Evolutionary conservation across 2,888 invertebrate species (phyloP), one percentile per base, ranked within the genome.

Genomic region (Rhagonycha fulva): DNA sequence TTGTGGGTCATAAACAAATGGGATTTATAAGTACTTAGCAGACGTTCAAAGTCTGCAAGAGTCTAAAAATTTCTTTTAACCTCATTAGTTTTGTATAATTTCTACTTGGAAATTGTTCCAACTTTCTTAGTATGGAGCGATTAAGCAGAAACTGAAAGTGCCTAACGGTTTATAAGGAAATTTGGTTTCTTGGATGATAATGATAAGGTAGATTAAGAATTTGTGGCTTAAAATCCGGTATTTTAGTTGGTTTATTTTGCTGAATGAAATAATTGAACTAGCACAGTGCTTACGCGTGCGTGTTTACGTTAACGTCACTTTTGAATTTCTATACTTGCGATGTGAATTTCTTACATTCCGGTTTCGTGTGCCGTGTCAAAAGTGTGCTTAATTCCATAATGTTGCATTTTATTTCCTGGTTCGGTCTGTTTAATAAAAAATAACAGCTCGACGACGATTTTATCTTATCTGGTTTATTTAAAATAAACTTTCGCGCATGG

Each of bases 281-380:
- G 47, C 47, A 47, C 47, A 47, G 47, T 47, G 47, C 47, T 69
- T 68, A 80, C 80, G 80, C 80, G 77, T 80, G 80, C 80, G 80
- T 80, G 71, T 63, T 68, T 47, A 30, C 30, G 62, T 47, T 68
- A 72, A 79, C 80, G 80, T 80, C 80, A 73, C 75, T 78, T 78
- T 79, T 80, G 75, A 78, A 79, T 74, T 79, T 75, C 76, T 47
- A 47, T 47, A 47, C 47, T 47, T 47, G 47, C 47, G n/a, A 47
- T 47, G 47, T 12, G 47, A 47, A 47, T 47, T 47, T 47, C 47
- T 47, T 47, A 47, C 47, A 47, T 47, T 47, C 47, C 47, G 7
- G 47, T 47, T 47, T n/a, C 47, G 47, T 47, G 47, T 47, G 47
- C 47, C 47, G 47, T 47, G 47, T 7, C 7, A 47, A 26, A 47